Evolutionary conservation across 2,113 vertebrate genomes (phyloP), one percentile per base, ranked within the genome.

Genomic region (Stegostoma tigrinum): DNA sequence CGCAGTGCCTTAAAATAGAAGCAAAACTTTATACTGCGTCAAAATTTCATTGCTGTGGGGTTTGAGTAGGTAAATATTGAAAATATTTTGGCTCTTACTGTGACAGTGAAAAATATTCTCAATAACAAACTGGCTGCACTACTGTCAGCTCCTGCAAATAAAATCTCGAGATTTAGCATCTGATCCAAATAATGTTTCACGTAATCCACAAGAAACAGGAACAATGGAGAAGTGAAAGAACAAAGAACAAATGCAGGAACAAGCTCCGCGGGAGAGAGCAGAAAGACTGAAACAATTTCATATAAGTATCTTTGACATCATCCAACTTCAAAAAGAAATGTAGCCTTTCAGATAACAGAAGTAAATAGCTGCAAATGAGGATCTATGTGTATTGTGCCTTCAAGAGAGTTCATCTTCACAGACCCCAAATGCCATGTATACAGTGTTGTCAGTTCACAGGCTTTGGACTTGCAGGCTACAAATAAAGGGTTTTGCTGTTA

Each of bases 221-320:
- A 96, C 96, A 96, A 96, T 97, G 98, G 98, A 96, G 64, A 89
- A 96, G 45, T 61, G 97, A 96, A 66, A 96, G 97, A 67, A 96
- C 96, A 68, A 96, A 96, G 52, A 95, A 97, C 93, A 96, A 93
- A 97, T 83, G 67, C 97, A 97, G 34, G 96, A 98, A 96, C 96
- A 95, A 94, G 64, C 94, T 14, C 93, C 97, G 34, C 96, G 87
- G 83, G 97, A 97, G 23, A 96, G 97, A 96, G 96, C 97, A 85
- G 95, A 96, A 48, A 96, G 98, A 96, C 97, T 98, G 72, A 96
- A 96, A 86, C 96, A 96, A 94, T 98, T 98, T 96, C 97, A 97
- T 97, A 97, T 97, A 96, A 97, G 96, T 38, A 95, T 67, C 86
- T 89, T 89, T 52, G 27, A 89, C 55, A 89, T 24, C 45, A 30